Conservation (phyloP, 2,113 vertebrate species). For the Aramus guarauna region DNA sequence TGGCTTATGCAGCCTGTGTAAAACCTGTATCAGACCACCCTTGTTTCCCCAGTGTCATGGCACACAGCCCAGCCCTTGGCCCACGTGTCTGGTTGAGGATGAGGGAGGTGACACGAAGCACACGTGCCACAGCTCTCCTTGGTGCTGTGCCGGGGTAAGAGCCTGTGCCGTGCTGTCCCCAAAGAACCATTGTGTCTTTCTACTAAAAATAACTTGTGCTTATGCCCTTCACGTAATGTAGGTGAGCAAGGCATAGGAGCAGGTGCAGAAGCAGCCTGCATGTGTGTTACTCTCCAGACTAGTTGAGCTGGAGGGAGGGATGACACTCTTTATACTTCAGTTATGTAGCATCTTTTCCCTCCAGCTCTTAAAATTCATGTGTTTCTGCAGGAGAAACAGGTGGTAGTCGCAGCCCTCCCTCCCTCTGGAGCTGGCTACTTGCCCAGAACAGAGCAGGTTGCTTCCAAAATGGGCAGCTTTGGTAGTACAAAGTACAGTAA, state of each 20-base stretch:
- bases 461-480: conserved; percentile 15
- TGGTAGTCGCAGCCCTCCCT: not conserved
- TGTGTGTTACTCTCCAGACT: not conserved
- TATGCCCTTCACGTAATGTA: not conserved
- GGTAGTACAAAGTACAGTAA: not conserved
- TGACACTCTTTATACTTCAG: not conserved
- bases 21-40: not conserved
- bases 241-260: not conserved
- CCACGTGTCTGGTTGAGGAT: not conserved
- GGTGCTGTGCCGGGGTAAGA: not conserved
- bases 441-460: conserved; percentile 33
- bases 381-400: conserved; percentile 36
- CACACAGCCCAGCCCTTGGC: not conserved
- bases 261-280: not conserved
- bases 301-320: not conserved
- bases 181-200: not conserved
- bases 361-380: not conserved
- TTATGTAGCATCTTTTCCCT: not conserved
- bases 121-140: not conserved
- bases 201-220: not conserved
- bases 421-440: conserved; percentile 17
- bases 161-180: not conserved
- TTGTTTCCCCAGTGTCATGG: not conserved
- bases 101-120: not conserved
- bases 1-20: not conserved